Conservation (phyloP, 2,797 vertebrate species). For the Somateria mollissima region DNA sequence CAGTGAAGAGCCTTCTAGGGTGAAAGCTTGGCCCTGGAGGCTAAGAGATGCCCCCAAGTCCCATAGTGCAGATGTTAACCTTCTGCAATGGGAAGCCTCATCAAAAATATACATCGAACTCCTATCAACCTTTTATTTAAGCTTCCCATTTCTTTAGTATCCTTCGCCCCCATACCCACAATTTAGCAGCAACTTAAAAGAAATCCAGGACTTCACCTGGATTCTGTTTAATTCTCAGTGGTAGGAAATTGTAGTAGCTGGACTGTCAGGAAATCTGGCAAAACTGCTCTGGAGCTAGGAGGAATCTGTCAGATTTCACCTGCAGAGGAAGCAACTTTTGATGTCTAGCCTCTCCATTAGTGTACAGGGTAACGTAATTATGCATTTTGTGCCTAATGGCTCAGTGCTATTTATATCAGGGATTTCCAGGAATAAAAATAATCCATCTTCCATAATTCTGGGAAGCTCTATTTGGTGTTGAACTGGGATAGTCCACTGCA, state of each 20-base stretch:
- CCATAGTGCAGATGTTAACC: no score
- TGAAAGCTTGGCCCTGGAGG: not conserved
- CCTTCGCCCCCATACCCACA: not conserved
- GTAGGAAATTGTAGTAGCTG: not conserved
- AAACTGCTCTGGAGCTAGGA: not conserved
- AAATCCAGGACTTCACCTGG: not conserved
- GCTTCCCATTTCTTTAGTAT: not conserved
- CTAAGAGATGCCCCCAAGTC: not conserved
- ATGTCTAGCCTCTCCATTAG: not conserved
- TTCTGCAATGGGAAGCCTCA: not conserved
- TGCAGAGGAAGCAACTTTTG: not conserved
- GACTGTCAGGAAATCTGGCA: not conserved
- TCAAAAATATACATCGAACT: accelerated
- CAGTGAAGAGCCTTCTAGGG: not conserved
- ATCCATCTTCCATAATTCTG: not conserved
- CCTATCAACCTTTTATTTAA: not conserved
- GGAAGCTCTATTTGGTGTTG: not conserved
- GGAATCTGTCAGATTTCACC: not conserved
- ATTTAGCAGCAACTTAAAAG: not conserved
- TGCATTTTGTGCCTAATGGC: not conserved
- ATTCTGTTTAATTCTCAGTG: not conserved
- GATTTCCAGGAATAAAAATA: not conserved
- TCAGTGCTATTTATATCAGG: not conserved
- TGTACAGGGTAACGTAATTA: not conserved
- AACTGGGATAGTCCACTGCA: not conserved